Conservation (phyloP, 1,140 invertebrate genomes). For the Sarcophaga peregrina region DNA sequence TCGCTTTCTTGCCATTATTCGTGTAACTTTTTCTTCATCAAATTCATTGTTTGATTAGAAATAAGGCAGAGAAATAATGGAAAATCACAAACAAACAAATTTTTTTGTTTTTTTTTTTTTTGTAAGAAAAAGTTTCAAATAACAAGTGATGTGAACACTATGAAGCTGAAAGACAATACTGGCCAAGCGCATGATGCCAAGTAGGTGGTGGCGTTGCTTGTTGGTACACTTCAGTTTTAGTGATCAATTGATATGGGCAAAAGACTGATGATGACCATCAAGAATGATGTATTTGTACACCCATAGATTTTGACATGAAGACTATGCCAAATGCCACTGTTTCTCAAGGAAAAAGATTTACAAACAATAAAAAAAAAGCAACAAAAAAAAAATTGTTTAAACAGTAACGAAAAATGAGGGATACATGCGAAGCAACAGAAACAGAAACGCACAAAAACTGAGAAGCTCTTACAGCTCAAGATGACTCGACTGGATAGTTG, state of each 20-base stretch:
- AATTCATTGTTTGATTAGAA: neutral
- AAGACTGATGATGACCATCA: constrained; percentile 41
- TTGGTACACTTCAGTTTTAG: constrained; percentile 4
- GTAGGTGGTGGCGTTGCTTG: neutral
- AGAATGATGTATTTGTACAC: constrained; percentile 40
- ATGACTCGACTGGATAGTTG: neutral
- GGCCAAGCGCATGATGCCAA: no score
- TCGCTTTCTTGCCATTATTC: neutral
- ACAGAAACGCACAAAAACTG: neutral
- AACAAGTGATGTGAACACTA: no score
- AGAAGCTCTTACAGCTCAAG: neutral
- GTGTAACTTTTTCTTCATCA: neutral
- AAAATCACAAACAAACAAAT: no score
- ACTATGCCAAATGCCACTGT: constrained; percentile 41
- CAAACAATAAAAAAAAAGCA: neutral
- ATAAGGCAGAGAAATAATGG: no score
- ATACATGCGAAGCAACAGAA: neutral
- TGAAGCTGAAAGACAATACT: no score
- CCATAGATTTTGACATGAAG: constrained; percentile 41
- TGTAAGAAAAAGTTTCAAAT: neutral
- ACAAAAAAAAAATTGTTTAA: neutral
- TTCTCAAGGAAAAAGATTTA: neutral
- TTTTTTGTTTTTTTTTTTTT: no score
- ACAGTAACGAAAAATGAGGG: constrained; percentile 10
- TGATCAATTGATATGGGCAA: constrained; percentile 40